A percentile compares a stretch with the other conserved stretches of the same genome.
Conservation (phyloP, 2,888 invertebrate genomes). For the Meandrusa payeni region DNA sequence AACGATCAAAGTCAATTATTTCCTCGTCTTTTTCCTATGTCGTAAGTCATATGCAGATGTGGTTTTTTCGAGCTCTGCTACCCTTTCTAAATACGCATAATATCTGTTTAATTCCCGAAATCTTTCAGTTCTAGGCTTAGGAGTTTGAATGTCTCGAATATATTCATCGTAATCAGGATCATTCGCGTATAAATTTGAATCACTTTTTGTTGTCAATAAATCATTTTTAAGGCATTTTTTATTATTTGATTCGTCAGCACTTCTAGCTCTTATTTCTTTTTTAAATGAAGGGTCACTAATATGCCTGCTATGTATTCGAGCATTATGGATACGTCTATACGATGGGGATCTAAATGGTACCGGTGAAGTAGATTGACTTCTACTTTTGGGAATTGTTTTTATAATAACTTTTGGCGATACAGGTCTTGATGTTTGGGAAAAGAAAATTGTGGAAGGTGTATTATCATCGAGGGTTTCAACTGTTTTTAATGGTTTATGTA, state of each 20-base stretch:
- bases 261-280: slow-evolving; percentile 81
- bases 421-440: slow-evolving; percentile 66
- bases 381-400: slow-evolving; percentile 36
- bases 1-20: slow-evolving; percentile 92
- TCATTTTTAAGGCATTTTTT: slow-evolving; percentile 35
- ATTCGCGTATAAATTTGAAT: slow-evolving; percentile 57
- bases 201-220: slow-evolving; percentile 54
- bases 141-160: slow-evolving; percentile 83
- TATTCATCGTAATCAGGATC: slow-evolving; percentile 86
- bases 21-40: slow-evolving; percentile 88
- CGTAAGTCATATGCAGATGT: slow-evolving; percentile 86
- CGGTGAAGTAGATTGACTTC: slow-evolving; percentile 78
- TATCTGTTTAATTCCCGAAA: slow-evolving; percentile 93
- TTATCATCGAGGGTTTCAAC: slow-evolving; percentile 37
- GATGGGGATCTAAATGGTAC: slow-evolving; percentile 84
- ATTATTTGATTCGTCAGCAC: slow-evolving; percentile 83
- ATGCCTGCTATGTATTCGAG: slow-evolving; percentile 62
- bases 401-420: slow-evolving; percentile 59
- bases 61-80: slow-evolving; percentile 89
- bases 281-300: slow-evolving; percentile 51
- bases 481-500: slow-evolving; percentile 27
- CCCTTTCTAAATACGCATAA: slow-evolving; percentile 91
- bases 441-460: slow-evolving; percentile 51
- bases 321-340: slow-evolving; percentile 82
- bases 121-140: slow-evolving; percentile 86